Evolutionary conservation across 1,140 invertebrate species (phyloP), one percentile per base, ranked within the genome.

Genomic region (Aphelenchoides fujianensis): DNA sequence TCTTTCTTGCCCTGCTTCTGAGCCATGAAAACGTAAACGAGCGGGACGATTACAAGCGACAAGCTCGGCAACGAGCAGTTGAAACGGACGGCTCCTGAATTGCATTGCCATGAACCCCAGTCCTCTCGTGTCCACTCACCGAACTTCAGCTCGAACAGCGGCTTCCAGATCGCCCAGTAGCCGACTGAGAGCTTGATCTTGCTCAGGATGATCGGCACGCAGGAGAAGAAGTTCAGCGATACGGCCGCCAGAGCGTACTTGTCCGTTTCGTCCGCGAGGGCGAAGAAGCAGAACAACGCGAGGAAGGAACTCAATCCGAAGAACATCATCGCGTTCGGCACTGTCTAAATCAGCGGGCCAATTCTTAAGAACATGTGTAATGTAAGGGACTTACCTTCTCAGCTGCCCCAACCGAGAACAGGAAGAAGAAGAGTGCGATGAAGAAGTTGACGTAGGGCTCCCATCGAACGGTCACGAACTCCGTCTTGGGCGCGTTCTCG

Each of bases 401-500:
- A 16, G 75, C 70, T n/a, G 72, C 59, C 27, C 75, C 76, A 53
- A 79, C 52, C 2, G 74, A 77, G 28, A 81, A 73, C 3, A 81
- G 54, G 59, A 81, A 81, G 23, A 82, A 59, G 61, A 79, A 76
- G 27, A 80, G 37, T 3, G 79, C 41, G 28, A 76, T 36, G 34
- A 79, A 63, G 57, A 81, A 81, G 37, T 81, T 82, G 28, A 75
- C 66, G 63, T 82, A 81, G 3, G 80, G 79, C 31, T 75, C 74
- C 69, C 75, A 80, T 1, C 41, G 71, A n/a, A 69, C 67, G 9
- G 74, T 69, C 23, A 66, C 16, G 66, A 79, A 77, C 28, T 69
- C 27, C 3, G 31, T 66, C 19, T 31, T 31, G 19, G 28, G 5
- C 34, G 9, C 30, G 9, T 7, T 27, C 28, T 37, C 28, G 31